A percentile compares a stretch with the other conserved stretches of the same genome.
These are phyloP conservation scores for Anagyrus pseudococci DNA, from an alignment of 2,888 invertebrate species.

Conservation along the genomic window DNA sequence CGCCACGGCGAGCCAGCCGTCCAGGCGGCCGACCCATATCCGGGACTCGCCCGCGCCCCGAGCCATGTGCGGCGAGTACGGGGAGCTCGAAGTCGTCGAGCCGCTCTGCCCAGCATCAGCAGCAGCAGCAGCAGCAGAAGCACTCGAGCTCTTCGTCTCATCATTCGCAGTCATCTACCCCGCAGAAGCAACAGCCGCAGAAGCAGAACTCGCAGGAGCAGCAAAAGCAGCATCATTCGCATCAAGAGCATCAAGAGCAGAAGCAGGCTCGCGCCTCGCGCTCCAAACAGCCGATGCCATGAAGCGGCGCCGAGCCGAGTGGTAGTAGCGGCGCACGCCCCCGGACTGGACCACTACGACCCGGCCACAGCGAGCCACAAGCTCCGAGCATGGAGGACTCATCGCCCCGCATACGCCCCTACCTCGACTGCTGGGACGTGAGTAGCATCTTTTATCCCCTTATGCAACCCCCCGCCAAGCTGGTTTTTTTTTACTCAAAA, in stretches of 20 bases:
- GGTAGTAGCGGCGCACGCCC: conserved; percentile 21
- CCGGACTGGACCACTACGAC: neutral
- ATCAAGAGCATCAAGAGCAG: conserved; percentile 46
- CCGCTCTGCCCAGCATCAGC: neutral
- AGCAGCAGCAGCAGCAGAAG: neutral
- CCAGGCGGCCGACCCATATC: neutral
- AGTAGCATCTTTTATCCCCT: too few relatives aligned
- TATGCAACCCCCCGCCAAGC: too few relatives aligned
- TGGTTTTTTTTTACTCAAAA: neutral
- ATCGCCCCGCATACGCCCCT: conserved; percentile 57
- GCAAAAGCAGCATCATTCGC: too few relatives aligned
- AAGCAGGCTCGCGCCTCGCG: conserved; percentile 22
- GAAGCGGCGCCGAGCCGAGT: conserved; percentile 45
- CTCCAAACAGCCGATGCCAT: conserved; percentile 24
- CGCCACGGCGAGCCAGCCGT: neutral
- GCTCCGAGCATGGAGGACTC: conserved; percentile 54
- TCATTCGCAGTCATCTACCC: too few relatives aligned
- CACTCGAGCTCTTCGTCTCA: neutral
- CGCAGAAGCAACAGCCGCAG: too few relatives aligned
- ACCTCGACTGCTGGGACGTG: conserved; percentile 59
- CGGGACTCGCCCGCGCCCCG: neutral
- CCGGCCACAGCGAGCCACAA: conserved; percentile 5
- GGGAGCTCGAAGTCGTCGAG: conserved; percentile 36
- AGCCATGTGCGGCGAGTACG: conserved; percentile 38
- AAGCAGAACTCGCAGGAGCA: too few relatives aligned